Evolutionary conservation across 2,113 vertebrate genomes (phyloP).

Genomic region (Spheniscus mendiculus): DNA sequence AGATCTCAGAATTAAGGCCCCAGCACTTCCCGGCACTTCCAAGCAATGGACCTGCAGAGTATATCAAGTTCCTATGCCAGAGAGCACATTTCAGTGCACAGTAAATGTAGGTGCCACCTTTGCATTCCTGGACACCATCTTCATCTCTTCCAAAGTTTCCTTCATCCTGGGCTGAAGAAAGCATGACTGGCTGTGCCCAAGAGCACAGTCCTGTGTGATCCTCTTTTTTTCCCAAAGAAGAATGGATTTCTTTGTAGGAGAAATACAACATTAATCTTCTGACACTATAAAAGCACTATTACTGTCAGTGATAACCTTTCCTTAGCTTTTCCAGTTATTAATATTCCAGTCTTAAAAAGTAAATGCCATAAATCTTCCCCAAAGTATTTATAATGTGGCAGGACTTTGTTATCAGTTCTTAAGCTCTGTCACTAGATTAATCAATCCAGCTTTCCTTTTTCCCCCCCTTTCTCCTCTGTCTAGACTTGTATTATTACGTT

Average conservation of each 20-base stretch:
- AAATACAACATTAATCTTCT: not conserved
- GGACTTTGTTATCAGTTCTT: not conserved
- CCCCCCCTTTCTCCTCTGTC: not conserved
- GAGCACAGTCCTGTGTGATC: not conserved
- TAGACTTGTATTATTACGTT: not conserved
- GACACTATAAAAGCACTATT: not conserved
- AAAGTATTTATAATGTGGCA: not conserved
- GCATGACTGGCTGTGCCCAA: not conserved
- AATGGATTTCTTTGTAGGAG: not conserved
- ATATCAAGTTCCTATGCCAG: not conserved
- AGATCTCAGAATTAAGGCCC: not conserved
- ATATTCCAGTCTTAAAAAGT: slow-evolving; percentile 1
- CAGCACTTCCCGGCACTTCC: not conserved
- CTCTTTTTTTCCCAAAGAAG: not conserved
- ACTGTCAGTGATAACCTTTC: slow-evolving; percentile 10
- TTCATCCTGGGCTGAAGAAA: not conserved
- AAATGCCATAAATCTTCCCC: not conserved
- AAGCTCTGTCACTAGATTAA: not conserved
- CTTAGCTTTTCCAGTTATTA: not conserved
- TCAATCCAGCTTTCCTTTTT: not conserved
- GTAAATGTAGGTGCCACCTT: not conserved
- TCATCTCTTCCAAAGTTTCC: not conserved
- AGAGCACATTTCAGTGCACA: not conserved
- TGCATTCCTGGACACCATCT: not conserved
- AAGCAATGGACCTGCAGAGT: not conserved